These are phyloP conservation scores for Lucilia sericata DNA, from an alignment of 1,140 invertebrate species.

Conservation along the genomic window DNA sequence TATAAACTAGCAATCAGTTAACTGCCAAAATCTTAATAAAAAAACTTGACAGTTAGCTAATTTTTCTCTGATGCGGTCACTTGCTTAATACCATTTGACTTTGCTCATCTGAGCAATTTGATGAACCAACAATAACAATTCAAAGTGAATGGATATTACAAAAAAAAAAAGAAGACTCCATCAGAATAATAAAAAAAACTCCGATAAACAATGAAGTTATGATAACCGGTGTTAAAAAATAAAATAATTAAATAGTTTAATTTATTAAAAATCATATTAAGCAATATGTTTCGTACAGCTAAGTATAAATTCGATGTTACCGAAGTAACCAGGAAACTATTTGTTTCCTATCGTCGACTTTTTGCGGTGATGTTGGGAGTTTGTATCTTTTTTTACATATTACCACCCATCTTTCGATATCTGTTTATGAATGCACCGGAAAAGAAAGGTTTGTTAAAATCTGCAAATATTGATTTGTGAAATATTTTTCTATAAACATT, in stretches of 20 bases:
- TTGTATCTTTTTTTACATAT: conserved; percentile 75
- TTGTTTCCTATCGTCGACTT: conserved; percentile 75
- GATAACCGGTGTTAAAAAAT: conserved; percentile 21
- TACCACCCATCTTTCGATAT: conserved; percentile 75
- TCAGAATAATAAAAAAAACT: not conserved
- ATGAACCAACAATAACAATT: no score
- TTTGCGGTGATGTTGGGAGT: conserved; percentile 73
- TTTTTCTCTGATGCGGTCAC: no score
- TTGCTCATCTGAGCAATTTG: no score
- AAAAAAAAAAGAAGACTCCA: no score
- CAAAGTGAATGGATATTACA: no score
- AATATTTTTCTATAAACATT: not conserved
- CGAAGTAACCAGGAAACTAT: conserved; percentile 70
- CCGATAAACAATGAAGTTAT: conserved; percentile 44
- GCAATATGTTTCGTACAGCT: conserved; percentile 62
- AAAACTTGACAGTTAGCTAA: not conserved
- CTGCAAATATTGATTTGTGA: not conserved
- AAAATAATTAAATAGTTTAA: not conserved
- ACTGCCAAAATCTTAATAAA: not conserved
- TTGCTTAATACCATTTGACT: no score
- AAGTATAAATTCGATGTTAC: conserved; percentile 67
- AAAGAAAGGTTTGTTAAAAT: conserved; percentile 65
- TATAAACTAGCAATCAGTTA: not conserved
- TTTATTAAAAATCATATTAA: conserved; percentile 38
- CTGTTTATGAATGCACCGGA: conserved; percentile 70